A percentile compares a stretch with the other conserved stretches of the same genome.
Conservation (phyloP, 2,797 vertebrate species). For the Cygnus olor region DNA sequence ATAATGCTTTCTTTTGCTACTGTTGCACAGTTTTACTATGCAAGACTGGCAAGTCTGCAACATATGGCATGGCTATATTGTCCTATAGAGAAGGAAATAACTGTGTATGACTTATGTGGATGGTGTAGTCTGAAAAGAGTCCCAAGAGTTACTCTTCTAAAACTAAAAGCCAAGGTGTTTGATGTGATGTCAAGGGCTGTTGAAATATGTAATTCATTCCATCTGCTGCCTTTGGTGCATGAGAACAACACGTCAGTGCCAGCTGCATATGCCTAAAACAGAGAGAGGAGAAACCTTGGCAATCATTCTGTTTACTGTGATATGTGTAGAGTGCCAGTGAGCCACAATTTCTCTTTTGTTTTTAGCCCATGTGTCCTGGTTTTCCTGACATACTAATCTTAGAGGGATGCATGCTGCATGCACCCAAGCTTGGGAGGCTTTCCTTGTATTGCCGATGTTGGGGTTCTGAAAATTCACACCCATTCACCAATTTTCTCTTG, state of each 20-base stretch:
- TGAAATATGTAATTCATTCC: constrained; percentile 78
- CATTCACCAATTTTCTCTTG: not conserved
- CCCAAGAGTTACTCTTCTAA: constrained; percentile 53
- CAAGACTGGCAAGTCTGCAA: constrained; percentile 4
- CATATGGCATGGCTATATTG: constrained; percentile 43
- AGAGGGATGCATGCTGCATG: not conserved
- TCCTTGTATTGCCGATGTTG: not conserved
- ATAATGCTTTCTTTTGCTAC: not conserved
- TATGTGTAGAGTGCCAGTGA: constrained; percentile 46
- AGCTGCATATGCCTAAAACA: constrained; percentile 55
- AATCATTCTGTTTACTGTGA: constrained; percentile 1
- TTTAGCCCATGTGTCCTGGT: not conserved
- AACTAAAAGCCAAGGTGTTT: constrained; percentile 74
- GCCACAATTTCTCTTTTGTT: constrained; percentile 15
- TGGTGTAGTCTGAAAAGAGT: constrained; percentile 2
- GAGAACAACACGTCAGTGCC: not conserved
- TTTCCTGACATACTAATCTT: constrained; percentile 3
- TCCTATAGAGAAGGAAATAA: constrained; percentile 58
- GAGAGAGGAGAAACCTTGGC: constrained; percentile 53
- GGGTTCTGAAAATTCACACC: not conserved
- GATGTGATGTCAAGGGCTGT: constrained; percentile 71
- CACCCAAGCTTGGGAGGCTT: not conserved
- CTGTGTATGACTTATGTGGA: constrained; percentile 24
- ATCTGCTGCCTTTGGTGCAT: constrained; percentile 61
- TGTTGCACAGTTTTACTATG: not conserved